A percentile compares a stretch with the other conserved stretches of the same genome.
phyloP scores from a whole-genome alignment of 2,797 vertebrate species.

The Protosalanx chinensis region DNA sequence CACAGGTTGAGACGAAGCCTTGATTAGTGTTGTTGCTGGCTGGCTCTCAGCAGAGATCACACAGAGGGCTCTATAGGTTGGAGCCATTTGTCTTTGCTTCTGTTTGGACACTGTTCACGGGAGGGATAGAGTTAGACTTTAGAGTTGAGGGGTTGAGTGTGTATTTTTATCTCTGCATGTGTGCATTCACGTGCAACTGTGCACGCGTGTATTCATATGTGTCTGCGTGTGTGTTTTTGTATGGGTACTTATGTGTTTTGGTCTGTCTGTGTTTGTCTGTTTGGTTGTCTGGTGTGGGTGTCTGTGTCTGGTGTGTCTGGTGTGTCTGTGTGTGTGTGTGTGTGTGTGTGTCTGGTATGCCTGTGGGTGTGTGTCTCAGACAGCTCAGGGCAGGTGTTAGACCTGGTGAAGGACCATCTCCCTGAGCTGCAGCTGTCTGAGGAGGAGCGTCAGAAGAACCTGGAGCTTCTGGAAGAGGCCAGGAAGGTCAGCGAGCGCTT shows the following conservation, averaged over 20 bases:
- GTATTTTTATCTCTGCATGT: too few species aligned
- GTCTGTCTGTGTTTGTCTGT: too few species aligned
- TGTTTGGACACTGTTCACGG: slow-evolving; percentile 15
- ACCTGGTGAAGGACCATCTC: slow-evolving; percentile 87
- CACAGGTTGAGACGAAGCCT: slow-evolving; percentile 32
- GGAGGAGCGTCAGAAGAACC: slow-evolving; percentile 92
- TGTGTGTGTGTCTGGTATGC: slow-evolving; percentile 6
- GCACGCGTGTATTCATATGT: too few species aligned
- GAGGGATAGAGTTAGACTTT: too few species aligned
- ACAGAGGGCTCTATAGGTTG: slow-evolving; percentile 16
- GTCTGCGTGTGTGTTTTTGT: too few species aligned
- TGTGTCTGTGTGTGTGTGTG: slow-evolving; percentile 1
- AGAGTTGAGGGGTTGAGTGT: too few species aligned
- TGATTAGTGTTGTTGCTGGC: slow-evolving; percentile 41
- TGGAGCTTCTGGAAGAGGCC: slow-evolving; percentile 93
- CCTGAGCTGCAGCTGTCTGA: slow-evolving; percentile 90
- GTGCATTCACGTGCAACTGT: too few species aligned
- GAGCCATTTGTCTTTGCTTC: background rate
- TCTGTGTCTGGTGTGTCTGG: too few species aligned
- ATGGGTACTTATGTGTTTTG: too few species aligned
- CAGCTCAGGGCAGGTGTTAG: slow-evolving; percentile 85
- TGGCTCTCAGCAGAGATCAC: slow-evolving; percentile 25
- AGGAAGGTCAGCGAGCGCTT: slow-evolving; percentile 93
- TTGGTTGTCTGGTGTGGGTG: too few species aligned
- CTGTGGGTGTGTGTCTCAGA: slow-evolving; percentile 65